A percentile compares a stretch with the other conserved stretches of the same genome.
Conservation (phyloP, 2,888 invertebrate genomes). For the Choreutis nemorana region DNA sequence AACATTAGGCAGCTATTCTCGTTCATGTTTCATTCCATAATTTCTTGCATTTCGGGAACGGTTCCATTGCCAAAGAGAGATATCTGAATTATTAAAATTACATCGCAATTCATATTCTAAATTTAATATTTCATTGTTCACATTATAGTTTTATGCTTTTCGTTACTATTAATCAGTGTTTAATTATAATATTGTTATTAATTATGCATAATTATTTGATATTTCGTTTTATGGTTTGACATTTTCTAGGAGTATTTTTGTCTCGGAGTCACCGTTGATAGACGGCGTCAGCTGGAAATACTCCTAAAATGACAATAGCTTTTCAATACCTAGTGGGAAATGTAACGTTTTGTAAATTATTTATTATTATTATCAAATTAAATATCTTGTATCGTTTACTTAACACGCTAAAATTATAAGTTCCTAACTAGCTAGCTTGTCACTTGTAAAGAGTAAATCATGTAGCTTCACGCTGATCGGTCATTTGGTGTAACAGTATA, state of each 20-base stretch:
- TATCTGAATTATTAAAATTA: not conserved
- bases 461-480: constrained; percentile 32
- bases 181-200: constrained; percentile 31
- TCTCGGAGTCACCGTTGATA: constrained; percentile 16
- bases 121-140: constrained; percentile 18
- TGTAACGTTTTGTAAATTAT: constrained; percentile 54
- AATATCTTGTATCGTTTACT: constrained; percentile 39
- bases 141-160: constrained; percentile 36
- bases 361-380: constrained; percentile 40
- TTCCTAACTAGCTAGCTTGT: constrained; percentile 63
- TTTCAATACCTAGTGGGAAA: constrained; percentile 24
- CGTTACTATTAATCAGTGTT: constrained; percentile 7
- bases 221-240: constrained; percentile 37
- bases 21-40: constrained; percentile 48
- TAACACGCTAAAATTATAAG: constrained; percentile 58
- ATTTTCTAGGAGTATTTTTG: constrained; percentile 52
- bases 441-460: constrained; percentile 38
- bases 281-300: constrained; percentile 34
- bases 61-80: constrained; percentile 55
- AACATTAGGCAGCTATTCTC: constrained; percentile 56
- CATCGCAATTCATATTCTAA: not conserved
- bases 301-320: constrained; percentile 41
- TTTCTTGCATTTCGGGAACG: constrained; percentile 37
- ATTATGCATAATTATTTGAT: constrained; percentile 47
- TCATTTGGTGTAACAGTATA: constrained; percentile 29